Evolutionary conservation across 2,113 vertebrate species (phyloP), one percentile per base, ranked within the genome.

Genomic region (Festucalex cinctus): DNA sequence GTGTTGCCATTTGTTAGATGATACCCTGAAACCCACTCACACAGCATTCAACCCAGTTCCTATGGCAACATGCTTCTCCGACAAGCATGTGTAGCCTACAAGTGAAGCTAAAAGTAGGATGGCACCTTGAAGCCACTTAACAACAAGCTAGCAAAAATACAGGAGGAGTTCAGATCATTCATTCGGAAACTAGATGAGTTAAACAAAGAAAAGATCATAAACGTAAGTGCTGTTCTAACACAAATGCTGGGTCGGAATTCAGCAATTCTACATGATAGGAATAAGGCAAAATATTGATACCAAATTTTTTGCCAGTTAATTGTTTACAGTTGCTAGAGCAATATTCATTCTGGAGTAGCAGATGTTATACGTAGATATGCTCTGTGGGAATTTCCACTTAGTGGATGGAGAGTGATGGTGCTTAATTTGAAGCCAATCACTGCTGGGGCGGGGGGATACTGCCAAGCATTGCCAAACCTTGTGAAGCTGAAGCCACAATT

Each of bases 61-160:
- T 70, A 80, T 83, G 74, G 74, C 70, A 85, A 83, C 83, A 20
- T 1, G 56, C 57, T 71, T 20, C 43, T 78, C 60, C 81, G 76
- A 63, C 68, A 66, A 78, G 76, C 73, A 22, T 68, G 43, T 57
- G 66, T 63, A 59, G 63, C 56, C 41, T 43, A 36, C 56, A 66
- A 81, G 73, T 68, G 51, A 74, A 54, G 53, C 51, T 48, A 32
- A 53, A 66, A 81, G 69, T 74, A 53, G 70, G 43, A 54, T 51
- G 19, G 48, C 68, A 67, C 67, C 75, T 80, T 49, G 9, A 72
- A 79, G 70, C 70, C 56, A 76, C 72, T 67, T 5, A 48, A 49
- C 63, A 74, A 71, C 51, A 22, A 58, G 63, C 66, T 26, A n/a
- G 76, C 74, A 69, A 75, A 74, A 82, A 78, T 64, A 67, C 51